These are phyloP conservation scores for Narcine bancroftii DNA, from an alignment of 2,113 vertebrate genomes.

Conservation along the genomic window DNA sequence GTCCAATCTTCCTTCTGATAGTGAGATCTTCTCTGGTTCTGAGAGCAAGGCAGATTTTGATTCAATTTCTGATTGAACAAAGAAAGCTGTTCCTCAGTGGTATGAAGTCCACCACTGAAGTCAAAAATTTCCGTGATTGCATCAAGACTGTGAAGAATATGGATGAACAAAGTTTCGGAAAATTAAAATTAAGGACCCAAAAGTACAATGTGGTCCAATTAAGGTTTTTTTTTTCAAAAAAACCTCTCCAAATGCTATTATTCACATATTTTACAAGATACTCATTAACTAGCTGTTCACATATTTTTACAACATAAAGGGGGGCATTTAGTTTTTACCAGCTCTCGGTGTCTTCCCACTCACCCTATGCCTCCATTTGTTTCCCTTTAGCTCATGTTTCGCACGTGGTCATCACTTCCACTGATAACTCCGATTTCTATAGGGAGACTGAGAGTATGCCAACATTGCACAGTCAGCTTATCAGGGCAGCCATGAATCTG, in stretches of 20 bases:
- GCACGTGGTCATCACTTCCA: too few relatives aligned
- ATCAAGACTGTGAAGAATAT: neutral
- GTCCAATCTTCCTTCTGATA: neutral
- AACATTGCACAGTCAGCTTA: too few relatives aligned
- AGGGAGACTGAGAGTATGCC: too few relatives aligned
- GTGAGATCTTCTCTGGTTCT: neutral
- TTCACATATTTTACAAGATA: neutral
- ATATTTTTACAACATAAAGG: too few relatives aligned
- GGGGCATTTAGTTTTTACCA: too few relatives aligned
- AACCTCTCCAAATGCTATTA: neutral
- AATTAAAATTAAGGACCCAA: neutral
- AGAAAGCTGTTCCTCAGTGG: neutral
- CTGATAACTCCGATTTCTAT: too few relatives aligned
- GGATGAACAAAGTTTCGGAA: neutral
- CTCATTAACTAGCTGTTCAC: too few relatives aligned
- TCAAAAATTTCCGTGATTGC: neutral
- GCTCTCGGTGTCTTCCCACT: too few relatives aligned
- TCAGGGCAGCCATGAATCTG: too few relatives aligned
- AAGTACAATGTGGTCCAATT: neutral
- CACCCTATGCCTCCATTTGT: too few relatives aligned
- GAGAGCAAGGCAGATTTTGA: neutral
- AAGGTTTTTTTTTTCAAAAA: neutral
- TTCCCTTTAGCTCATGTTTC: too few relatives aligned
- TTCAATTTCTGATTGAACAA: neutral
- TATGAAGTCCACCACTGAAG: neutral